Evolutionary conservation across 2,113 vertebrate genomes (phyloP), one percentile per base, ranked within the genome.

Genomic region (Toxotes jaculatrix): DNA sequence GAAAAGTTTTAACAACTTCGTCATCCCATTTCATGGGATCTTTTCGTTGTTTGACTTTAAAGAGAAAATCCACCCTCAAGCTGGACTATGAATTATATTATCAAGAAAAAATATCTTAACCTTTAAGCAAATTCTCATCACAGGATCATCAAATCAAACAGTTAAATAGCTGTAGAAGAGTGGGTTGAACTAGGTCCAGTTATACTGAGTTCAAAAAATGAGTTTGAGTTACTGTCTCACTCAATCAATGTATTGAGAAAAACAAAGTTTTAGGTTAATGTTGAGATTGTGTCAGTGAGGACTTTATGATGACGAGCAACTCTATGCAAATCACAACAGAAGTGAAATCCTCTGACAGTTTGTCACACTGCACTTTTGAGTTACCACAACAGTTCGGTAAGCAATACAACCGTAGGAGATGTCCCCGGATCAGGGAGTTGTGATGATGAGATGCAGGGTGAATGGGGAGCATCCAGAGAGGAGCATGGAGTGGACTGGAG

Each of bases 281-380:
- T 13, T 55, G 27, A 21, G 38, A 64, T 45, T 69, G 65, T 73
- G 42, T 65, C 57, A 62, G 68, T 32, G 47, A 75, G 56, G 76
- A 62, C 53, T 40, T 80, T 49, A 74, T 62, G 66, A 87, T 80
- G 60, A 88, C 49, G 79, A 80, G 73, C 21, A 72, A 74, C 80
- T 91, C 92, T 93, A 91, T 93, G 93, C 92, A 93, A 93, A 88
- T 72, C 57, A 53, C 66, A 79, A 57, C 71, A 82, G 49, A 71
- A 79, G 14, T 77, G 56, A 74, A 27, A 63, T 80, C 64, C 63
- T 65, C 34, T 49, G 67, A 80, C 69, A 71, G 78, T 72, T 62
- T 76, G 68, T 85, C 68, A 73, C 49, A 34, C 31, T 55, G 73
- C 74, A 76, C 69, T 74, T 77, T n/a, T 81, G 72, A 83, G 71